A percentile compares a stretch with the other conserved stretches of the same genome.
These are phyloP conservation scores for Agriopis aurantiaria DNA, from an alignment of 2,888 invertebrate species.

Conservation along the genomic window DNA sequence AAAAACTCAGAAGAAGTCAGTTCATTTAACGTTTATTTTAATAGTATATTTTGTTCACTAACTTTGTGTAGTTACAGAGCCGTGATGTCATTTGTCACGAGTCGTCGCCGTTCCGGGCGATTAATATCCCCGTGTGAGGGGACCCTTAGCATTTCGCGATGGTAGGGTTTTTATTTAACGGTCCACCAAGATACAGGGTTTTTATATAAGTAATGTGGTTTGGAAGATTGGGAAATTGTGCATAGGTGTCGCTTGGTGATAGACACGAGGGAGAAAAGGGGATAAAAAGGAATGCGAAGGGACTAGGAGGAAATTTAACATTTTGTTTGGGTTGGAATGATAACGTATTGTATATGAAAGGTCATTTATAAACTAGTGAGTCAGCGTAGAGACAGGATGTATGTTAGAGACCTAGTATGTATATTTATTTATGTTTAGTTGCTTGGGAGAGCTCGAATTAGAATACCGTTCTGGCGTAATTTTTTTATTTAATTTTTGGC, in stretches of 20 bases:
- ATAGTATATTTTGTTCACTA: not conserved
- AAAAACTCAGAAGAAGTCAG: not conserved
- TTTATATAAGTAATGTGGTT: conserved; percentile 36
- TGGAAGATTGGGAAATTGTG: conserved; percentile 30
- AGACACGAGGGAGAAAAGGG: conserved; percentile 10
- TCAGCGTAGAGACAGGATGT: not conserved
- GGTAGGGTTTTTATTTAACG: conserved; percentile 27
- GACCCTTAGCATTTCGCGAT: conserved; percentile 32
- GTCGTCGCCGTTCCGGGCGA: conserved; percentile 54
- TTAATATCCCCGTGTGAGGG: conserved; percentile 54
- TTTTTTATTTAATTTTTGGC: no score
- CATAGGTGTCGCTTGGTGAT: conserved; percentile 29
- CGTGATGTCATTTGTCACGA: conserved; percentile 68
- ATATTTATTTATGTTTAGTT: no score
- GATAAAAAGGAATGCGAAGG: not conserved
- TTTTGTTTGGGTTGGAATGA: conserved; percentile 5
- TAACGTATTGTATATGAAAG: not conserved
- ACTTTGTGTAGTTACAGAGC: conserved; percentile 25
- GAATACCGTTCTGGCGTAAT: no score
- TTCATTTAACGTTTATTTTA: not conserved
- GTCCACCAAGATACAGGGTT: conserved; percentile 26
- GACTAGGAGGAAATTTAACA: not conserved
- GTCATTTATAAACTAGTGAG: no score
- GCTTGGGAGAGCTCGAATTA: no score
- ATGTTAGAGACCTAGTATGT: no score